Evolutionary conservation across 2,888 invertebrate genomes (phyloP).

Genomic region (Hirtodrosophila trivittata): DNA sequence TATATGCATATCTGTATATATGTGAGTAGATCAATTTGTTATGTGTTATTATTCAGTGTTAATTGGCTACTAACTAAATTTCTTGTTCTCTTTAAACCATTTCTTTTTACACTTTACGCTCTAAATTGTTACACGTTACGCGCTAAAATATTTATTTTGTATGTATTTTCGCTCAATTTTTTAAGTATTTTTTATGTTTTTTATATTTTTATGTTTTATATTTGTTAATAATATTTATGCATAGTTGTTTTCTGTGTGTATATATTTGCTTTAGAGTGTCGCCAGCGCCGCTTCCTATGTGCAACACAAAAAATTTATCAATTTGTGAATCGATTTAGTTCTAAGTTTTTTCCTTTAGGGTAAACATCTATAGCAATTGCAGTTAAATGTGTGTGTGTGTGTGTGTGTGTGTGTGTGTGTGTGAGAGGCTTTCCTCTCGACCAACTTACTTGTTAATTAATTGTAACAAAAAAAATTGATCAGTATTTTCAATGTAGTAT

Average conservation of each 20-base stretch:
- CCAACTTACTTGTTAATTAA: no score
- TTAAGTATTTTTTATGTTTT: slow-evolving; percentile 15
- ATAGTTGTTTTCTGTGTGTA: slow-evolving; percentile 18
- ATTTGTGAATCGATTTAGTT: slow-evolving; percentile 25
- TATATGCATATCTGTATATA: slow-evolving; percentile 26
- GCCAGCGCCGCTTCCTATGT: no score
- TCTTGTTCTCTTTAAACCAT: slow-evolving; percentile 62
- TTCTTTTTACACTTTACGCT: slow-evolving; percentile 73
- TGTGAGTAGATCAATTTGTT: slow-evolving; percentile 63
- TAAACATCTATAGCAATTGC: slow-evolving; percentile 41
- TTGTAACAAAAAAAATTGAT: not conserved
- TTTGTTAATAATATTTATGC: slow-evolving; percentile 41
- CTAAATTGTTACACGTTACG: slow-evolving; percentile 72
- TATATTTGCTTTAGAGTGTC: slow-evolving; percentile 53
- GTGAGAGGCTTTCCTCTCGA: no score
- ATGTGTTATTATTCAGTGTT: slow-evolving; percentile 48
- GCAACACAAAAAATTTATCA: slow-evolving; percentile 38
- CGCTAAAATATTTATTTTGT: slow-evolving; percentile 39
- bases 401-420: no score
- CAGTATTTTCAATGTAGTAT: not conserved
- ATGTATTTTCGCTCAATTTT: slow-evolving; percentile 25
- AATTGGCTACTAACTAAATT: slow-evolving; percentile 82
- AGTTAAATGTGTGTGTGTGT: no score
- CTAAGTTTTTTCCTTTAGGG: slow-evolving; percentile 23
- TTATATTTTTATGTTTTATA: slow-evolving; percentile 14